Conservation (phyloP, 2,888 invertebrate genomes). For the Phytoseiulus persimilis region DNA sequence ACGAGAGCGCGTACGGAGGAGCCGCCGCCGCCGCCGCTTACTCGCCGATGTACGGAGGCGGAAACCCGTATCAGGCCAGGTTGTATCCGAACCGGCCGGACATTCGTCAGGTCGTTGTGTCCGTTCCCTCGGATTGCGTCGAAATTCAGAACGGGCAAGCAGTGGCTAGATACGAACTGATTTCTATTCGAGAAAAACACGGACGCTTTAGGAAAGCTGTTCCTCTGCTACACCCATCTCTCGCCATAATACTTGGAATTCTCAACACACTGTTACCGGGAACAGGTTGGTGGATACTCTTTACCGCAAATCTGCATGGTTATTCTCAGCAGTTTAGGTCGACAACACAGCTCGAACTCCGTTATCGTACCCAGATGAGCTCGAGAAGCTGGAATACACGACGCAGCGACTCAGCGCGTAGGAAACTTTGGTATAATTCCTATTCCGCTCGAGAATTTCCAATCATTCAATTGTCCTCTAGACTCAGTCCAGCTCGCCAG, state of each 20-base stretch:
- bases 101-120: conserved; percentile 35
- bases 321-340: too few relatives aligned
- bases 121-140: conserved; percentile 35
- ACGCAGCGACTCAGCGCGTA: too few relatives aligned
- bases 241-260: conserved; percentile 50
- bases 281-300: conserved; percentile 48
- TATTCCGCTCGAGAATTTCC: too few relatives aligned
- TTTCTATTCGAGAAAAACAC: conserved; percentile 42
- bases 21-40: not conserved
- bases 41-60: not conserved
- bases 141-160: conserved; percentile 38
- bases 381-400: too few relatives aligned
- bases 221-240: conserved; percentile 52
- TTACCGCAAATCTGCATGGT: too few relatives aligned
- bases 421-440: too few relatives aligned
- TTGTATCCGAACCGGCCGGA: conserved; percentile 22
- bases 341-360: too few relatives aligned
- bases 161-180: conserved; percentile 32
- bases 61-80: not conserved
- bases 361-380: too few relatives aligned
- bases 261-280: conserved; percentile 49
- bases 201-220: conserved; percentile 50
- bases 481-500: too few relatives aligned
- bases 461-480: too few relatives aligned
- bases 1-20: conserved; percentile 20